Percentiles rank a stretch among this genome's conserved stretches.
Conservation (phyloP, 2,797 vertebrate genomes). For the Brotula barbata region DNA sequence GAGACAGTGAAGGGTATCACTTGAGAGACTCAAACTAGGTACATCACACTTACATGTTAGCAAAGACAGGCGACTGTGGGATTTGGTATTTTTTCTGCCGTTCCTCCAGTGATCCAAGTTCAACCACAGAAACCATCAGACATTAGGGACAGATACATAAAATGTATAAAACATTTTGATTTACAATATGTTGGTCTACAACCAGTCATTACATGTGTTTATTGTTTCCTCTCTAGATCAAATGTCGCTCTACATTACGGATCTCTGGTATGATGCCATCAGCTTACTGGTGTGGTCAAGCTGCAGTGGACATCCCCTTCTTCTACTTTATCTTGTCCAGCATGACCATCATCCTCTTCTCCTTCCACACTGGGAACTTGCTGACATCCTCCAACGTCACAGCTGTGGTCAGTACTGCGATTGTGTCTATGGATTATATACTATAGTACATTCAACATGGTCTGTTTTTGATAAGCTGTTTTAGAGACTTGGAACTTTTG, state of each 20-base stretch:
- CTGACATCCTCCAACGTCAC: conserved; percentile 74
- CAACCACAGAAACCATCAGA: neutral
- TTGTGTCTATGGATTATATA: too few species aligned
- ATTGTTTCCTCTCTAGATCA: conserved; percentile 74
- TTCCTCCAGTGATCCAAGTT: neutral
- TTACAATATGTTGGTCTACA: neutral
- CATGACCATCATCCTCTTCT: conserved; percentile 79
- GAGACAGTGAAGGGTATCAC: too few species aligned
- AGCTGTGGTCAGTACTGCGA: conserved; percentile 76
- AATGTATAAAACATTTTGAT: too few species aligned
- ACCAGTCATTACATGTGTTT: neutral
- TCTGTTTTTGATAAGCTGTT: too few species aligned
- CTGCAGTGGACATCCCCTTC: conserved; percentile 85
- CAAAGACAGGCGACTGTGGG: too few species aligned
- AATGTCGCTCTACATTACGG: conserved; percentile 83
- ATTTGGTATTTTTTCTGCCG: too few species aligned
- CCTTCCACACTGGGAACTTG: conserved; percentile 77
- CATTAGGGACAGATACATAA: neutral
- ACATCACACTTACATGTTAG: too few species aligned
- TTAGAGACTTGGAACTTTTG: too few species aligned
- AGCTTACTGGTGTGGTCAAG: conserved; percentile 93
- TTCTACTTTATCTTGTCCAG: conserved; percentile 78
- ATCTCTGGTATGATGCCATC: conserved; percentile 89
- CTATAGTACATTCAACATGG: too few species aligned
- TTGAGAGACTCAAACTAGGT: too few species aligned